A percentile compares a stretch with the other conserved stretches of the same genome.
These are phyloP conservation scores for Eutolmus rufibarbis DNA, from an alignment of 2,888 invertebrate genomes.

Conservation along the genomic window DNA sequence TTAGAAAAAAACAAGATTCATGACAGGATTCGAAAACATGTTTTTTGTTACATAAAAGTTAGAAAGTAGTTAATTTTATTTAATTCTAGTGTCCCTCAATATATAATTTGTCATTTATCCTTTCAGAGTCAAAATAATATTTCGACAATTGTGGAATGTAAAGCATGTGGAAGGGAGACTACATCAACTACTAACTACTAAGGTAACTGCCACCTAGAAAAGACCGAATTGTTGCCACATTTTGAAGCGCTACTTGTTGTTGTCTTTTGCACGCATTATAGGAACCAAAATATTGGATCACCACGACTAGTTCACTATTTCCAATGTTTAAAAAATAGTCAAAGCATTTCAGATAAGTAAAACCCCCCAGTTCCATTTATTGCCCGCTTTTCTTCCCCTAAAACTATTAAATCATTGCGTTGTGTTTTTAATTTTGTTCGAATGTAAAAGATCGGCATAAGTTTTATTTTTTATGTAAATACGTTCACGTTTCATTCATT, in stretches of 20 bases:
- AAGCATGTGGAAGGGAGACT: conserved; percentile 38
- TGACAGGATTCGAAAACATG: too few relatives aligned
- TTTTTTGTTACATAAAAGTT: neutral
- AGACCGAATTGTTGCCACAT: neutral
- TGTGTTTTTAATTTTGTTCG: neutral
- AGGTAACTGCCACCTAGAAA: conserved; percentile 37
- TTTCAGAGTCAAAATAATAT: conserved; percentile 42
- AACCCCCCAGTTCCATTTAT: neutral
- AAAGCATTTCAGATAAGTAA: conserved; percentile 39
- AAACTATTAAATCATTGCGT: neutral
- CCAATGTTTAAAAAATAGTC: conserved; percentile 21
- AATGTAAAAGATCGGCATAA: neutral
- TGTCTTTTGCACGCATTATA: conserved; percentile 22
- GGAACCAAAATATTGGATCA: conserved; percentile 45
- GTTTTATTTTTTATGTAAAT: neutral
- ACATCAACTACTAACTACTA: conserved; percentile 36
- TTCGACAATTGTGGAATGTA: conserved; percentile 14
- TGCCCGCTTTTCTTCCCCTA: neutral
- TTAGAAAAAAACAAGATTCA: too few relatives aligned
- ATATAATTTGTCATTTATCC: neutral
- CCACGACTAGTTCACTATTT: conserved; percentile 38
- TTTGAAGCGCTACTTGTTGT: conserved; percentile 1
- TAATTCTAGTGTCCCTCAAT: neutral
- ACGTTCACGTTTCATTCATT: conserved; percentile 2
- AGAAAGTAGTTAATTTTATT: neutral